Conservation (phyloP, 2,797 vertebrate species). For the Etheostoma perlongum region DNA sequence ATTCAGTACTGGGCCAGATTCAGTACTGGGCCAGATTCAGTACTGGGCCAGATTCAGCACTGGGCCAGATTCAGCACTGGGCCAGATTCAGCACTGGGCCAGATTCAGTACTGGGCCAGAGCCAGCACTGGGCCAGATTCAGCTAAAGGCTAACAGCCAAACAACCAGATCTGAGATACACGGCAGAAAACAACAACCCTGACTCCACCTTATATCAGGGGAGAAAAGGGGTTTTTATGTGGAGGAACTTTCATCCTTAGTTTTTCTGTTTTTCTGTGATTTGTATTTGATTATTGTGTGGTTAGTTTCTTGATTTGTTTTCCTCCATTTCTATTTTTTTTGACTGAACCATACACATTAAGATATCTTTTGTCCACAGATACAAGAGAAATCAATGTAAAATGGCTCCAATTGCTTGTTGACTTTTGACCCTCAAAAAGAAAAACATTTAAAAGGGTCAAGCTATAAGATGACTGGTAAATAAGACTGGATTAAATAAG, state of each 20-base stretch:
- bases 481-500: constrained; percentile 13
- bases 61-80: too few relatives aligned
- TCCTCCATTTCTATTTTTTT: neutral
- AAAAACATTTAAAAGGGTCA: constrained; percentile 2
- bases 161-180: constrained; percentile 16
- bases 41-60: too few relatives aligned
- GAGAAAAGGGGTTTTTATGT: neutral
- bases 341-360: neutral
- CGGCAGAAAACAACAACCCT: neutral
- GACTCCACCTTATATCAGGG: constrained; percentile 18
- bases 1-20: neutral
- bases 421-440: constrained; percentile 3
- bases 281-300: neutral
- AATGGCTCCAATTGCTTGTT: neutral
- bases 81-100: too few relatives aligned
- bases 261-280: neutral
- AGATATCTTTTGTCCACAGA: neutral
- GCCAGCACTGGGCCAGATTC: neutral
- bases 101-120: too few relatives aligned
- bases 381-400: neutral
- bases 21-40: too few relatives aligned
- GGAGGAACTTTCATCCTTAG: neutral
- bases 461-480: constrained; percentile 28
- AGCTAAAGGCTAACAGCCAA: constrained; percentile 11
- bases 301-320: neutral